These are phyloP conservation scores for Hypotaenidia okinawae DNA, from an alignment of 2,797 vertebrate genomes.

Conservation along the genomic window DNA sequence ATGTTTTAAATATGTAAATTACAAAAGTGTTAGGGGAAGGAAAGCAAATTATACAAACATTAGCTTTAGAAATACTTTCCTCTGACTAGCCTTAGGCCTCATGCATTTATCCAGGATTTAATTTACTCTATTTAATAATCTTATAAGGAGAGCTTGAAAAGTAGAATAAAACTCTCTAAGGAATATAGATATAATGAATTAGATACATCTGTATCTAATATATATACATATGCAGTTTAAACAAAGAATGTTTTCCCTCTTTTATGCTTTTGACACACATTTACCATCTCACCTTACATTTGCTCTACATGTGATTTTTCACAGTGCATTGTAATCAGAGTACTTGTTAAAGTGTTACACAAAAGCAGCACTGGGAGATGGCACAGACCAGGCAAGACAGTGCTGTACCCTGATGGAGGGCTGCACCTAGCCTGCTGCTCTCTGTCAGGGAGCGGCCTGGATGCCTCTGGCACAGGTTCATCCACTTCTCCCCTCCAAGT, in stretches of 20 bases:
- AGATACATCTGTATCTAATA: neutral
- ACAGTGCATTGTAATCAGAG: neutral
- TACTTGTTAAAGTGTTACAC: neutral
- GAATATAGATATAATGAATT: neutral
- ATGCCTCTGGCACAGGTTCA: too few relatives aligned
- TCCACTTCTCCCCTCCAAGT: neutral
- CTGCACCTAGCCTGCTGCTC: neutral
- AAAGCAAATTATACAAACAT: slow-evolving; percentile 37
- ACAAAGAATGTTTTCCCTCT: neutral
- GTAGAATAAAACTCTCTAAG: neutral
- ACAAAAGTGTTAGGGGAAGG: neutral
- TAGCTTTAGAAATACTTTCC: slow-evolving; percentile 35
- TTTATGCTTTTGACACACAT: neutral
- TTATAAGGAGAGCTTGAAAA: neutral
- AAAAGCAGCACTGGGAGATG: neutral
- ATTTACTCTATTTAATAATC: slow-evolving; percentile 34
- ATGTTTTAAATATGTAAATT: slow-evolving; percentile 15
- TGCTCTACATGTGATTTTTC: neutral
- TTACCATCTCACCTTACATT: neutral
- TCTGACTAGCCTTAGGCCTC: neutral
- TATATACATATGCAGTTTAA: neutral
- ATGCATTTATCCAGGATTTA: slow-evolving; percentile 22
- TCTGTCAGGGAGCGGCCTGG: neutral
- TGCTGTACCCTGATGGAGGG: neutral
- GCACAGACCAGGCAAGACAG: neutral